A percentile compares a stretch with the other conserved stretches of the same genome.
Evolutionary conservation across 2,888 invertebrate species (phyloP).

Genomic region (Glaucopsyche alexis): DNA sequence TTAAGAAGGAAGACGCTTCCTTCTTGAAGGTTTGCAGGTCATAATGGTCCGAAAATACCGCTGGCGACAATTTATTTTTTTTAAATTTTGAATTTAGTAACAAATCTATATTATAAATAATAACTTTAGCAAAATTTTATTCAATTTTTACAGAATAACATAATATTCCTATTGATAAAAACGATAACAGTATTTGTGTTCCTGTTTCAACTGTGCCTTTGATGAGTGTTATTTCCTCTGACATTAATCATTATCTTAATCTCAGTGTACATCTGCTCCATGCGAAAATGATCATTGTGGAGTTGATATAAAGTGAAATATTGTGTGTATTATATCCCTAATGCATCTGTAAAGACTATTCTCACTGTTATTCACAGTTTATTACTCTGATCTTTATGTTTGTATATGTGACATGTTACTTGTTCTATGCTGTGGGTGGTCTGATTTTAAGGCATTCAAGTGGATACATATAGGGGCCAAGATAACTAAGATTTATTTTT

Average conservation of each 20-base stretch:
- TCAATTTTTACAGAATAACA: background rate
- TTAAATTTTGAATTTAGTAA: no score
- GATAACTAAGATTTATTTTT: background rate
- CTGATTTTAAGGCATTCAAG: background rate
- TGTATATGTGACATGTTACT: background rate
- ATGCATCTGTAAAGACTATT: conserved; percentile 5
- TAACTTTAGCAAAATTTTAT: no score
- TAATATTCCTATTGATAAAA: background rate
- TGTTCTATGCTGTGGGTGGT: background rate
- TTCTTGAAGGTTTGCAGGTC: no score
- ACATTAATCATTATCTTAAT: conserved; percentile 10
- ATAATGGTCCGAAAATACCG: no score
- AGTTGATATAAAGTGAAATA: background rate
- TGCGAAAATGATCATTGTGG: background rate
- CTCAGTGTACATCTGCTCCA: background rate
- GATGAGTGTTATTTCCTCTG: conserved; percentile 12
- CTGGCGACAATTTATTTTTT: no score
- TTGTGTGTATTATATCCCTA: background rate
- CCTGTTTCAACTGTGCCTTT: background rate
- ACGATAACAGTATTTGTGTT: background rate
- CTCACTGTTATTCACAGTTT: background rate
- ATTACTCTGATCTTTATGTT: background rate
- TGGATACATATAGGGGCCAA: background rate
- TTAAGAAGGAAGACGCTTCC: no score
- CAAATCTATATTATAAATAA: no score